Base-by-base conservation (phyloP, 2,113 vertebrate genomes). In the Nibea coibor region DNA sequence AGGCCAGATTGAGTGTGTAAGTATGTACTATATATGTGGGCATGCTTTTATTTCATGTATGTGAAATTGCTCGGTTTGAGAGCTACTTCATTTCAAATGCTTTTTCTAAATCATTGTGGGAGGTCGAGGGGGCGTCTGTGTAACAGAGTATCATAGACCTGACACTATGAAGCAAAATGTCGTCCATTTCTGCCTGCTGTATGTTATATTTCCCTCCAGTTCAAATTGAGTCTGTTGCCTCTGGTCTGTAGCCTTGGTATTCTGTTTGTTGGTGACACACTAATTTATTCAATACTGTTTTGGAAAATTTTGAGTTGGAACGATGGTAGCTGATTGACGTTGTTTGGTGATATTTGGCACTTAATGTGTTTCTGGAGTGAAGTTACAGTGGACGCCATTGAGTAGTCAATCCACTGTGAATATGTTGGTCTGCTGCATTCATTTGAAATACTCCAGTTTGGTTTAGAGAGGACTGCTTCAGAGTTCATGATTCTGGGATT, bases 271-370 rank as follows among this genome's bases (percentile, higher is more conserved):
- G 56, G 22, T 4, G 39, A 54, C 31, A 56, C 22, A 39, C 14
- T 68, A 10, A 48, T 58, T 81, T 68, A 26, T 62, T 71, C 0
- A 5, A 24, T 51, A 69, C 69, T 20, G 31, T 72, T 68, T 51
- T 77, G 35, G 15, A 47, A 62, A 48, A 15, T 24, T 20, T 43
- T 26, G 31, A 76, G 43, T 62, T 66, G 45, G n/a, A 17, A 48
- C 17, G 14, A 54, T 28, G n/a, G 54, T 59, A 72, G 68, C 48
- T n/a, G 57, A 70, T 72, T 59, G 57, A 35, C 35, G 35, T 47
- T 77, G 66, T 58, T 81, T 57, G 42, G 77, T 35, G 17, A 72
- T 79, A 50, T 71, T 56, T 83, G 75, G 75, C 80, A 77, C 77
- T 78, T 71, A 82, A 48, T 4, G 4, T 5, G 65, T 63, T 86